Evolutionary conservation across 2,888 invertebrate species (phyloP).

Genomic region (Acronicta psi): DNA sequence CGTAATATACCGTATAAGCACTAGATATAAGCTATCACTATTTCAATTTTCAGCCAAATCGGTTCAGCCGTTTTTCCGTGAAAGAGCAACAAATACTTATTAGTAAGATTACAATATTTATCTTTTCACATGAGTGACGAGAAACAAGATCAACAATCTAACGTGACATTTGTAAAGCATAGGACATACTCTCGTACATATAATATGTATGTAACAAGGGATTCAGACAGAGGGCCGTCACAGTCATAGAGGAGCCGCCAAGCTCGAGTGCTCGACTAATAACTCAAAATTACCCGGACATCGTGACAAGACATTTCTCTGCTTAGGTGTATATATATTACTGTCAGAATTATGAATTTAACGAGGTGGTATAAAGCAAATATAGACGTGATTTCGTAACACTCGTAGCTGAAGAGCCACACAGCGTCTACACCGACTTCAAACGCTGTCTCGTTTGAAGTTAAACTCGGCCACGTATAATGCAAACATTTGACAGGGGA

Average conservation of each 20-base stretch:
- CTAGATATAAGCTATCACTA: too few species aligned
- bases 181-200: neutral
- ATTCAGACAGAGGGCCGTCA: neutral
- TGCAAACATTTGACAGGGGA: constrained; percentile 23
- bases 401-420: constrained; percentile 31
- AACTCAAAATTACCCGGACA: constrained; percentile 24
- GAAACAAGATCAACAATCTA: too few species aligned
- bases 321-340: constrained; percentile 37
- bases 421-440: constrained; percentile 25
- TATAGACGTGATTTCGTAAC: constrained; percentile 41
- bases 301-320: constrained; percentile 30
- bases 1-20: too few species aligned
- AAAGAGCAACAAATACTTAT: too few species aligned
- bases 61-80: too few species aligned
- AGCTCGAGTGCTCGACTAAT: neutral
- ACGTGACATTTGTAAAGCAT: neutral
- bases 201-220: neutral
- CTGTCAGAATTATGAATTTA: constrained; percentile 43
- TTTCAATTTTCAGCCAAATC: too few species aligned
- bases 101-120: too few species aligned
- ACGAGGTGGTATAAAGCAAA: constrained; percentile 36
- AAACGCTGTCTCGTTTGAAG: constrained; percentile 44
- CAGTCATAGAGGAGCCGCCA: neutral
- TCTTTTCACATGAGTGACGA: too few species aligned
- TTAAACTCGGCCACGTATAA: constrained; percentile 42